Base-by-base conservation (phyloP, 2,888 invertebrate genomes). In the Masnerella sp. region DNA sequence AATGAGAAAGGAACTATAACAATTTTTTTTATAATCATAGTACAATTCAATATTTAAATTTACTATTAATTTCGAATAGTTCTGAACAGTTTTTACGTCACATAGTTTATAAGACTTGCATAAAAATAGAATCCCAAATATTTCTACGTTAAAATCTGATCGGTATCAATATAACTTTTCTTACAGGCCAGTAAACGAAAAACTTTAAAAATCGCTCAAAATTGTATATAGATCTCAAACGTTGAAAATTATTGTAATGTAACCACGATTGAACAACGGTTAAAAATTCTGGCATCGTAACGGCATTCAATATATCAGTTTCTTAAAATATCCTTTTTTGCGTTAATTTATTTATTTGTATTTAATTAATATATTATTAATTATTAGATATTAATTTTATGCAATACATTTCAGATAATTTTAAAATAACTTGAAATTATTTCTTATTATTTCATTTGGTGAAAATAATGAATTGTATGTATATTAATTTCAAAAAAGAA, bases 131-230 rank as follows among this genome's bases (percentile, higher is more conserved):
- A 28, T 30, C 17, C 18, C 28, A 43, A 58, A 45, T 43, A 56
- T 17, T 25, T 54, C 25, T 40, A 40, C 11, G 1, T 45, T 7
- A 14, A 22, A 25, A 20, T 49, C 5, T 40, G 5, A 59, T 45
- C 45, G 14, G 22, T 36, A 61, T 28, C 61, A 30, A 38, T 47
- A 12, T 45, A 52, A 36, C 18, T 40, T 61, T 38, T 49, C 38
- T 62, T 51, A 42, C 45, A 45, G 45, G 28, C 43, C 64, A 64
- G 64, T 52, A 64, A 64, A 64, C 52, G 64, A 52, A 52, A 62
- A 62, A 28, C 1, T 11, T 51, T 30, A 5, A 52, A 64, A 64
- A 45, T 51, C 14, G 36, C 15, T 52, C 52, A 22, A 52, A 64
- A 62, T 22, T 51, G 62, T 64, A 64, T 64, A 64, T 64, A 45